Conservation (phyloP, 2,888 invertebrate species). For the Eudasyphora cyanicolor region DNA sequence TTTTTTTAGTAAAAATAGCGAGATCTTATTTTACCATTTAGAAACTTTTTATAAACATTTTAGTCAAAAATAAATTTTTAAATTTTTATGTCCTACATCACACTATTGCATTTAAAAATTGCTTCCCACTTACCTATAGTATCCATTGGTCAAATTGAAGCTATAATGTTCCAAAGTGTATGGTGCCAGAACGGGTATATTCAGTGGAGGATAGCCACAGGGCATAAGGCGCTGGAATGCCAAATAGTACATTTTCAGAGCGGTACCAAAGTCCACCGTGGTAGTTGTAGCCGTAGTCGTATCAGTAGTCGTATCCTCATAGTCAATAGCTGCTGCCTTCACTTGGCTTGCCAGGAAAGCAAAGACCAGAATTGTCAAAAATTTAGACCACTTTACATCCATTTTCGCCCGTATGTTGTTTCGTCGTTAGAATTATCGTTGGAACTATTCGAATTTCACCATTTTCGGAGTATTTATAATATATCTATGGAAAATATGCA, state of each 20-base stretch:
- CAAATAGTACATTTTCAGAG: slow-evolving; percentile 63
- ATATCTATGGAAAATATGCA: neutral
- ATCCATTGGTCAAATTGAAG: slow-evolving; percentile 46
- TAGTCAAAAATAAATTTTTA: no score
- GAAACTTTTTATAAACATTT: no score
- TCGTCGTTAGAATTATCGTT: neutral
- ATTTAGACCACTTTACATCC: neutral
- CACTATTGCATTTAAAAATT: slow-evolving; percentile 41
- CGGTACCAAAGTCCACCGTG: slow-evolving; percentile 62
- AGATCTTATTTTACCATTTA: no score
- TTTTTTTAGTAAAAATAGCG: no score
- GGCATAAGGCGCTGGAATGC: slow-evolving; percentile 71
- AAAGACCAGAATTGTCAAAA: slow-evolving; percentile 19
- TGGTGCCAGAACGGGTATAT: slow-evolving; percentile 71
- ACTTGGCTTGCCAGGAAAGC: slow-evolving; percentile 54
- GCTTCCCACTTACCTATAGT: slow-evolving; percentile 53
- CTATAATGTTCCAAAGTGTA: slow-evolving; percentile 50
- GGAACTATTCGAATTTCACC: neutral
- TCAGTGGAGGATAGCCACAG: slow-evolving; percentile 69
- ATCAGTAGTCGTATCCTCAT: neutral
- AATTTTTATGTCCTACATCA: neutral
- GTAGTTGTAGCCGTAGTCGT: neutral
- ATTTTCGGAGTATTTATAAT: slow-evolving; percentile 1
- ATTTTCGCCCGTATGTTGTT: neutral
- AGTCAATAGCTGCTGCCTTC: slow-evolving; percentile 51